These are phyloP conservation scores for Ambastaia sidthimunki DNA, from an alignment of 2,797 vertebrate species.

Conservation along the genomic window DNA sequence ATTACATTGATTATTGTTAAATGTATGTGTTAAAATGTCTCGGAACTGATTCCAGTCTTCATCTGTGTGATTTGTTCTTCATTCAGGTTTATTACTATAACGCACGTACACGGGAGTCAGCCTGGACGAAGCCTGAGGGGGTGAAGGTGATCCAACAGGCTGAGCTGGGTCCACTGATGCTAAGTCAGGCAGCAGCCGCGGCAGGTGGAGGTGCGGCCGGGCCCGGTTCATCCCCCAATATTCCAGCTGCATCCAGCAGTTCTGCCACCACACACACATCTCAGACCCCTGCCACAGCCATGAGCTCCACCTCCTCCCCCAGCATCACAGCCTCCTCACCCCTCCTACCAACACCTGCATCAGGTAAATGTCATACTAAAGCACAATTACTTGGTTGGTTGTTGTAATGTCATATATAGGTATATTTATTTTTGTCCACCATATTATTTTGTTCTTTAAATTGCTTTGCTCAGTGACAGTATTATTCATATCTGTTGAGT, in stretches of 20 bases:
- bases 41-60: neutral
- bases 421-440: too few species aligned
- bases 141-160: slow-evolving; percentile 98
- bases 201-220: slow-evolving; percentile 77
- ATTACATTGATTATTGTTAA: too few species aligned
- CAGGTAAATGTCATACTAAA: slow-evolving; percentile 38
- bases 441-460: too few species aligned
- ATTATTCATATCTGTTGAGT: neutral
- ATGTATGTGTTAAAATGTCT: neutral
- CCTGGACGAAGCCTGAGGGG: slow-evolving; percentile 95
- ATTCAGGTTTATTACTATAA: slow-evolving; percentile 95
- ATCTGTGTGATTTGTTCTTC: neutral
- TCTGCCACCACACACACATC: slow-evolving; percentile 62
- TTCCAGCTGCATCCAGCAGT: slow-evolving; percentile 22
- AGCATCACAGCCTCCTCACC: slow-evolving; percentile 82
- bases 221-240: slow-evolving; percentile 68
- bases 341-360: slow-evolving; percentile 67
- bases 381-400: too few species aligned
- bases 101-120: slow-evolving; percentile 93
- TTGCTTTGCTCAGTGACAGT: too few species aligned
- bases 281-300: slow-evolving; percentile 76
- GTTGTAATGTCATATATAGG: too few species aligned
- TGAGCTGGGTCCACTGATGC: slow-evolving; percentile 91
- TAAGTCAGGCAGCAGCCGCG: slow-evolving; percentile 67
- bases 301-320: slow-evolving; percentile 78